Conservation (phyloP, 2,113 vertebrate genomes). For the Triplophysa siluroides region DNA sequence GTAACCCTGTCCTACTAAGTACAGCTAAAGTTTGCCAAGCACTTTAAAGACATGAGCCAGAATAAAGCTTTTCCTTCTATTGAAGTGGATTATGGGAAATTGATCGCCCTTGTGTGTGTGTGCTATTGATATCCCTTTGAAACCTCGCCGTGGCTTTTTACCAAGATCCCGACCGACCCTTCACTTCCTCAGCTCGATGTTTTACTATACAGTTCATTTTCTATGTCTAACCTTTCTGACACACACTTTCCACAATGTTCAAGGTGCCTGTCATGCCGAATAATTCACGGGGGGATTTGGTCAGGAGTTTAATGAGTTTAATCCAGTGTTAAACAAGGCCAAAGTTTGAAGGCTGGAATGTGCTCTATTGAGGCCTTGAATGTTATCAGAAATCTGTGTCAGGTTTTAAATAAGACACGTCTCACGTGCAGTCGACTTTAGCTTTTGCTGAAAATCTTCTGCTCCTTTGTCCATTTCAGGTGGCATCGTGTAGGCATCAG, state of each 20-base stretch:
- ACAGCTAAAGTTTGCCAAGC: not conserved
- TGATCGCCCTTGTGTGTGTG: constrained; percentile 21
- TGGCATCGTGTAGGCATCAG: constrained; percentile 98
- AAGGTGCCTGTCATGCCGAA: constrained; percentile 76
- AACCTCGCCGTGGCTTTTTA: not conserved
- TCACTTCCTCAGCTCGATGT: constrained; percentile 61
- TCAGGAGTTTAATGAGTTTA: constrained; percentile 81
- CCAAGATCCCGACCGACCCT: not conserved
- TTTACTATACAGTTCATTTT: constrained; percentile 69
- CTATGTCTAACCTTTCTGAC: constrained; percentile 64
- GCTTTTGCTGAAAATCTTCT: constrained; percentile 13
- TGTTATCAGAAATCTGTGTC: constrained; percentile 62
- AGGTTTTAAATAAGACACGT: constrained; percentile 26
- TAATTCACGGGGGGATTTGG: constrained; percentile 78
- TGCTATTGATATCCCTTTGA: constrained; percentile 8
- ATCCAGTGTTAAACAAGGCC: constrained; percentile 78
- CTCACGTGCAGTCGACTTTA: constrained; percentile 65
- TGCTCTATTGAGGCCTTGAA: constrained; percentile 69
- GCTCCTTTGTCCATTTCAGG: constrained; percentile 67
- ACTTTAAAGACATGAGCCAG: constrained; percentile 22
- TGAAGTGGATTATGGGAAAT: constrained; percentile 35
- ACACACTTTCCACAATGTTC: constrained; percentile 81
- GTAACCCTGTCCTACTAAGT: constrained; percentile 9
- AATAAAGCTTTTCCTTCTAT: constrained; percentile 19
- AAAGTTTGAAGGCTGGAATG: constrained; percentile 75